Base-by-base conservation (phyloP, 1,140 invertebrate genomes). In the Andricus grossulariae region DNA sequence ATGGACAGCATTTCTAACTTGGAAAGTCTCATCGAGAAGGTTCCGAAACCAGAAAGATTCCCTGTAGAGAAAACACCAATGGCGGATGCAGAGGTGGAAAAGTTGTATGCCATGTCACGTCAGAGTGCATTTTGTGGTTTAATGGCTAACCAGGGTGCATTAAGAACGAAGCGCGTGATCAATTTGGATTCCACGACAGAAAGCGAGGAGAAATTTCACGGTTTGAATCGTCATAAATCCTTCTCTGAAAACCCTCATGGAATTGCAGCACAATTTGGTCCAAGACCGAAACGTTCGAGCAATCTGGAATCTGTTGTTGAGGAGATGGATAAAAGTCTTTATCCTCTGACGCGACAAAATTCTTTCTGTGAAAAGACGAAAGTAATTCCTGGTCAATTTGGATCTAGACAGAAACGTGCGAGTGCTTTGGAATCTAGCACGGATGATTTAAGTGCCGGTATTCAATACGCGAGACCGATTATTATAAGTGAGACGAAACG, bases 121-220 rank as follows among this genome's bases (percentile, higher is more conserved):
- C 81, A 86, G 73, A 87, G 79, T 77, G 79, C 80, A 71, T 83
- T 86, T 83, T 76, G 75, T 16, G 74, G 73, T n/a, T 25, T 39
- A 66, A 39, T 39, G 54, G 18, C 54, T 3, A 13, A 21, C 16
- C 13, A 6, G 6, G 60, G 39, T 15, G 25, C 15, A 39, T 39
- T 66, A 2, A 32, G 12, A 66, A 25, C 21, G 11, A 66, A 66
- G 16, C 57, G 11, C 16, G 7, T 32, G 10, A 32, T 15, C 25
- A 19, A 66, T 25, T 45, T 45, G 10, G 25, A 25, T 57, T 21
- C 55, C 32, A 39, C 13, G 15, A 39, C 60, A 10, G 16, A 45
- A 7, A 15, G 39, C 3, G 16, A 25, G 16, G 25, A 66, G 25
- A 32, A 66, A 66, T 66, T 39, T 45, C n/a, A 54, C 7, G 52